Percentiles rank a stretch among this genome's conserved stretches.
Conservation (phyloP, 92 coral and sea anemone genomes). For the Porites lobata region DNA sequence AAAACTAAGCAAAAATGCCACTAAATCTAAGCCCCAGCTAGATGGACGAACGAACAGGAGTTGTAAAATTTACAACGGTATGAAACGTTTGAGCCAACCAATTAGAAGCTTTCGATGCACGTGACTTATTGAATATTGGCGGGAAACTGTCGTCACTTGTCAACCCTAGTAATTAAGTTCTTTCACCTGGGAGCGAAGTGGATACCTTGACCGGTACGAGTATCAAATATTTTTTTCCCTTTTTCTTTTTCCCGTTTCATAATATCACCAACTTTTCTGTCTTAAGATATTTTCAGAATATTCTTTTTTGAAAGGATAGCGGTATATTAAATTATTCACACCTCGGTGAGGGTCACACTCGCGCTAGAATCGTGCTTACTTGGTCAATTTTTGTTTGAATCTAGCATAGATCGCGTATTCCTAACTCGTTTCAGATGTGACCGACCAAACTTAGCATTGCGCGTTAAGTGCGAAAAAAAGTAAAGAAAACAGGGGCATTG, state of each 20-base stretch:
- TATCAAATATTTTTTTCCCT: background rate
- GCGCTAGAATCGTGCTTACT: too few relatives aligned
- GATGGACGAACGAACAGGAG: slow-evolving; percentile 1
- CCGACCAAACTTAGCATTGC: too few relatives aligned
- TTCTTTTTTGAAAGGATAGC: background rate
- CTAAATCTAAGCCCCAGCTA: background rate
- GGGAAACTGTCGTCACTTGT: slow-evolving; percentile 24
- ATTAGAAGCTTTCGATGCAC: slow-evolving; percentile 27
- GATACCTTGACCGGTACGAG: too few relatives aligned
- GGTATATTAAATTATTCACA: too few relatives aligned
- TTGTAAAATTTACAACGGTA: slow-evolving; percentile 26
- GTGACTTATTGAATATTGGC: slow-evolving; percentile 43
- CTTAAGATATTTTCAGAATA: background rate
- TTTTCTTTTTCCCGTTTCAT: background rate
- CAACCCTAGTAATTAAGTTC: background rate
- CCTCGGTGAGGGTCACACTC: too few relatives aligned
- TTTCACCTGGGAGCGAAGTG: too few relatives aligned
- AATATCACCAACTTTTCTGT: background rate
- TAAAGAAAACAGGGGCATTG: too few relatives aligned
- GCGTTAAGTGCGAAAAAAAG: too few relatives aligned
- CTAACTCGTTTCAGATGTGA: too few relatives aligned
- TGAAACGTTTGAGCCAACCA: slow-evolving; percentile 37
- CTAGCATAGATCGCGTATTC: too few relatives aligned
- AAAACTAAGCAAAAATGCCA: slow-evolving; percentile 34
- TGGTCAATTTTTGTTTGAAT: too few relatives aligned